These are phyloP conservation scores for Apamea monoglypha DNA, from an alignment of 2,888 invertebrate species.

Conservation along the genomic window DNA sequence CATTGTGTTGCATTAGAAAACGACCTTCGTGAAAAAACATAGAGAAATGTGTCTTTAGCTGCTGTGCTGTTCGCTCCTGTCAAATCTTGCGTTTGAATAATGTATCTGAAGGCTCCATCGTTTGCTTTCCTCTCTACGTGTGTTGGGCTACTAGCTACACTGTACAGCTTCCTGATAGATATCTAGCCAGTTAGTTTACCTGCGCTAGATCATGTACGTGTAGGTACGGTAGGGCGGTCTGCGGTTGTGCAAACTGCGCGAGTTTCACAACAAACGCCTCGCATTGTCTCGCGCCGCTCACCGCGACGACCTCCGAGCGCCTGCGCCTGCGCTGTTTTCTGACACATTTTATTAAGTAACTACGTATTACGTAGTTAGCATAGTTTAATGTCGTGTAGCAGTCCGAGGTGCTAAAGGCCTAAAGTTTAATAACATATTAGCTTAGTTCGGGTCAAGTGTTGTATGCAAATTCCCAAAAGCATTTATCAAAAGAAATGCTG, in stretches of 20 bases:
- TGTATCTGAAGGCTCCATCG: slow-evolving; percentile 12
- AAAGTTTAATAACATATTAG: slow-evolving; percentile 12
- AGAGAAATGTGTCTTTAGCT: slow-evolving; percentile 28
- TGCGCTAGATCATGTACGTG: slow-evolving; percentile 71
- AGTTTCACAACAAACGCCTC: slow-evolving; percentile 88
- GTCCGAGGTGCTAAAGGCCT: not conserved
- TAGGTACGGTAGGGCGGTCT: slow-evolving; percentile 77
- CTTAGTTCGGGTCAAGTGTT: not conserved
- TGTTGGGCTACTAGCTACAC: slow-evolving; percentile 31
- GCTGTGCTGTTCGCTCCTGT: slow-evolving; percentile 9
- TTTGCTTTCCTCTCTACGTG: slow-evolving; percentile 15
- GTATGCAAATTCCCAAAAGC: not conserved
- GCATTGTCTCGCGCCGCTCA: slow-evolving; percentile 90
- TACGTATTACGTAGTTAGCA: slow-evolving; percentile 60
- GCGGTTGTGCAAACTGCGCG: slow-evolving; percentile 86
- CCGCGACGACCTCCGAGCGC: slow-evolving; percentile 86
- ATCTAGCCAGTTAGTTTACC: slow-evolving; percentile 62
- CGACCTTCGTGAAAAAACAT: slow-evolving; percentile 43
- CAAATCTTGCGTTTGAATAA: slow-evolving; percentile 31
- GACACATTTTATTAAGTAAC: slow-evolving; percentile 77
- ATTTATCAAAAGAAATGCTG: slow-evolving; percentile 3
- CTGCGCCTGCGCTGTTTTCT: slow-evolving; percentile 78
- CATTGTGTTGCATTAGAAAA: slow-evolving; percentile 42
- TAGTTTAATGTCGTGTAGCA: slow-evolving; percentile 25
- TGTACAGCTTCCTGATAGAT: slow-evolving; percentile 61